phyloP scores from a whole-genome alignment of 1,140 invertebrate genomes.

The Nylanderia fulva region DNA sequence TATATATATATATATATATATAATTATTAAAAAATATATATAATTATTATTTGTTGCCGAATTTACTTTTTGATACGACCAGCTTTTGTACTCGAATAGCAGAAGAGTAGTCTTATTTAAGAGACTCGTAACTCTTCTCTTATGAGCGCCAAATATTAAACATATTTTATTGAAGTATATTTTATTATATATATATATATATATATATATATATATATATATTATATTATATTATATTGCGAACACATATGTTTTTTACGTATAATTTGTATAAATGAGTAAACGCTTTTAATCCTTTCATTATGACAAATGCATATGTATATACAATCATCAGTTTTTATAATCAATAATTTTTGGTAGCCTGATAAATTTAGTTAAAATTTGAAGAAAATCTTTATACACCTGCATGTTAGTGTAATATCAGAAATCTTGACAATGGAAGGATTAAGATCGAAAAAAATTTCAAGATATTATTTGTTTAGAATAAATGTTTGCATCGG shows the following conservation, averaged over 20 bases:
- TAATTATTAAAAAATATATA: too few species aligned
- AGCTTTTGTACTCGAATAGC: constrained; percentile 34
- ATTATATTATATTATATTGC: constrained; percentile 56
- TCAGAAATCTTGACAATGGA: constrained; percentile 10
- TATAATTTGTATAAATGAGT: constrained; percentile 27
- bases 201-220: constrained; percentile 53
- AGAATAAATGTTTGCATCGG: neutral
- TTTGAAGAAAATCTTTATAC: neutral
- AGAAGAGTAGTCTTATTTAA: constrained; percentile 16
- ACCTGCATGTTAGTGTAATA: neutral
- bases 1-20: constrained; percentile 11
- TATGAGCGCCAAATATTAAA: constrained; percentile 42
- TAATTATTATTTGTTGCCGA: constrained; percentile 46
- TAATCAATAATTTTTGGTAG: neutral
- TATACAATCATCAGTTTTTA: neutral
- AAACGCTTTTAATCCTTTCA: constrained; percentile 18
- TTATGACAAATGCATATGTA: neutral
- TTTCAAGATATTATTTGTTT: constrained; percentile 30
- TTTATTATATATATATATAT: constrained; percentile 57
- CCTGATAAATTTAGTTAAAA: neutral
- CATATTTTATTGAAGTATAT: constrained; percentile 53
- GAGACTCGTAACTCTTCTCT: constrained; percentile 30
- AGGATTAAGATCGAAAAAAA: constrained; percentile 2
- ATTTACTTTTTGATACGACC: constrained; percentile 51
- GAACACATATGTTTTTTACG: constrained; percentile 39